Evolutionary conservation across 2,113 vertebrate species (phyloP).

Genomic region (Puffinus mauretanicus): DNA sequence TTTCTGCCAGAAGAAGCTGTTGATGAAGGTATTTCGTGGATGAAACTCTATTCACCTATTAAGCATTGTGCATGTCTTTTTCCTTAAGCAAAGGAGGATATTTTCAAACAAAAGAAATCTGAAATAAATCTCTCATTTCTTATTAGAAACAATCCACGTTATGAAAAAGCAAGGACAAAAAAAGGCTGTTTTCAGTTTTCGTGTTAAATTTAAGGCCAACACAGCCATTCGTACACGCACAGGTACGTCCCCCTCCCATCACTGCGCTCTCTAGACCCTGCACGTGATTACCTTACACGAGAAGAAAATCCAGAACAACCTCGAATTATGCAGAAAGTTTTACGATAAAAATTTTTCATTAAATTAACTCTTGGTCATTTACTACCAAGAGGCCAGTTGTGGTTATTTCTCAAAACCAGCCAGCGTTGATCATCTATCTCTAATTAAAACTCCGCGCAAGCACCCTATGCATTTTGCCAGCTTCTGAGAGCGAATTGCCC

Average conservation of each 20-base stretch:
- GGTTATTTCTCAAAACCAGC: background rate
- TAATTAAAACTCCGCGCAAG: background rate
- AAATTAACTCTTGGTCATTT: background rate
- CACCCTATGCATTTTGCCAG: background rate
- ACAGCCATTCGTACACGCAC: too few species aligned
- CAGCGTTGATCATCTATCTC: background rate
- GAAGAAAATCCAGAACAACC: background rate
- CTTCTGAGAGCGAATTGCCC: too few species aligned
- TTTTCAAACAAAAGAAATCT: background rate
- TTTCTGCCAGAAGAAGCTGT: background rate
- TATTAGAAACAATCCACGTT: background rate
- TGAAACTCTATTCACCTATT: background rate
- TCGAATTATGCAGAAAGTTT: background rate
- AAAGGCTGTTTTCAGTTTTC: background rate
- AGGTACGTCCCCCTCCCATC: background rate
- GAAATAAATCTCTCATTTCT: background rate
- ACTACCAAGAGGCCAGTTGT: background rate
- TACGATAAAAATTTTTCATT: background rate
- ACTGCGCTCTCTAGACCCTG: background rate
- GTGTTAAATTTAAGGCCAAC: background rate
- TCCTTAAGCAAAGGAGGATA: background rate
- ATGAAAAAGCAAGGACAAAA: background rate
- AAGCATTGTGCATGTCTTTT: accelerated
- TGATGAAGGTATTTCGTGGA: background rate
- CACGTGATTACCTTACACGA: background rate